phyloP scores from a whole-genome alignment of 2,797 vertebrate species.

The Xiphophorus birchmanni region DNA sequence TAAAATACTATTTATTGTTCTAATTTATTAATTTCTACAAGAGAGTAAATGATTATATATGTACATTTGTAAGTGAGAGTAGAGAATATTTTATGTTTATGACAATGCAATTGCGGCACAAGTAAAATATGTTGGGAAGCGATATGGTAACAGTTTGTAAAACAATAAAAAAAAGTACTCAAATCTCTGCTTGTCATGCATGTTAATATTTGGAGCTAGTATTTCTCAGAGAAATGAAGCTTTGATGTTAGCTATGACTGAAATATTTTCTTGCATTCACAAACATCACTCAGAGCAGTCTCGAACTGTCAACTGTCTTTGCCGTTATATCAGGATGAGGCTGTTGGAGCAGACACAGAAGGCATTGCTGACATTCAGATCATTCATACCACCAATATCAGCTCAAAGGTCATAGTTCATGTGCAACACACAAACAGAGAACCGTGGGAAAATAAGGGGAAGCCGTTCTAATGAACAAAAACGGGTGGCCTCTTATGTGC shows the following conservation, averaged over 20 bases:
- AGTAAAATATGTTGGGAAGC: conserved; percentile 57
- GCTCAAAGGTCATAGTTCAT: conserved; percentile 70
- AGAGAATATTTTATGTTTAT: conserved; percentile 56
- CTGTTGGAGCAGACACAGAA: conserved; percentile 23
- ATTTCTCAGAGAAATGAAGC: background rate
- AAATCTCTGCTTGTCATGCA: background rate
- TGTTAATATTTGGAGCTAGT: background rate
- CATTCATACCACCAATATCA: conserved; percentile 65
- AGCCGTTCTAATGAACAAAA: conserved; percentile 70
- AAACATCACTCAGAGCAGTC: background rate
- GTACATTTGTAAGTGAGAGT: conserved; percentile 71
- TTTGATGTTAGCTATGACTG: background rate
- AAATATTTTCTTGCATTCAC: background rate
- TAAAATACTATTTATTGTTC: conserved; percentile 92
- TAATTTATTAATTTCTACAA: conserved; percentile 92
- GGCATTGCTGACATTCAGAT: conserved; percentile 58
- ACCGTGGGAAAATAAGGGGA: conserved; percentile 76
- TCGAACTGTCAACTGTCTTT: conserved; percentile 19
- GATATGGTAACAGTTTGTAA: conserved; percentile 39
- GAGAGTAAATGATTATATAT: conserved; percentile 65
- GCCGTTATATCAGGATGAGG: conserved; percentile 28
- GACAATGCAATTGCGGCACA: conserved; percentile 60
- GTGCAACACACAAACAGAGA: conserved; percentile 72
- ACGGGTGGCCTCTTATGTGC: conserved; percentile 46
- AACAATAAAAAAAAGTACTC: conserved; percentile 43